These are phyloP conservation scores for Peromyscus eremicus DNA, from an alignment of 2,797 vertebrate genomes.

Conservation along the genomic window DNA sequence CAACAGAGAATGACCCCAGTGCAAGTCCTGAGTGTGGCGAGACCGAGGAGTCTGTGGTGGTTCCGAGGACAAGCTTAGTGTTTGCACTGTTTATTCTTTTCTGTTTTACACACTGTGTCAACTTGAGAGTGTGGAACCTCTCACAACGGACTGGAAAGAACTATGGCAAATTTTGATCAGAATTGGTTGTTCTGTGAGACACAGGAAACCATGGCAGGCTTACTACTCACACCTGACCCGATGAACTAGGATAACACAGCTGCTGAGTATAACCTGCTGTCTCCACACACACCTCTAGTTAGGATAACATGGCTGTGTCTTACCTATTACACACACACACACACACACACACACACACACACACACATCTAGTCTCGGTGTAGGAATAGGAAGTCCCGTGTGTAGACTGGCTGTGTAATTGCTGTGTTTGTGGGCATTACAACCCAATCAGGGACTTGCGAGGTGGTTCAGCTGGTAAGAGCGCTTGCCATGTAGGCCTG, in stretches of 20 bases:
- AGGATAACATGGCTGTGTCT: background rate
- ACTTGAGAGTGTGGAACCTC: background rate
- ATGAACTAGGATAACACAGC: background rate
- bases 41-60: rapidly evolving
- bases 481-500: background rate
- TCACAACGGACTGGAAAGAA: background rate
- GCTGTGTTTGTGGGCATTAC: background rate
- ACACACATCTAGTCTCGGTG: background rate
- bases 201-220: background rate
- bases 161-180: background rate
- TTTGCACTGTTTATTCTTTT: rapidly evolving
- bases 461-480: background rate
- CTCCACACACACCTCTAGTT: background rate
- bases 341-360: no score
- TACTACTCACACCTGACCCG: no score
- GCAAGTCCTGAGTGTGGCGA: rapidly evolving
- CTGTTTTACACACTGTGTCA: background rate
- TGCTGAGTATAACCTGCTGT: background rate
- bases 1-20: background rate
- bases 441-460: background rate
- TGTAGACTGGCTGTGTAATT: background rate
- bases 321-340: background rate
- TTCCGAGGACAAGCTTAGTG: background rate
- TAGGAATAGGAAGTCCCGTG: background rate
- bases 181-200: background rate